Base-by-base conservation (phyloP, 2,113 vertebrate genomes). In the Oostethus manadensis region DNA sequence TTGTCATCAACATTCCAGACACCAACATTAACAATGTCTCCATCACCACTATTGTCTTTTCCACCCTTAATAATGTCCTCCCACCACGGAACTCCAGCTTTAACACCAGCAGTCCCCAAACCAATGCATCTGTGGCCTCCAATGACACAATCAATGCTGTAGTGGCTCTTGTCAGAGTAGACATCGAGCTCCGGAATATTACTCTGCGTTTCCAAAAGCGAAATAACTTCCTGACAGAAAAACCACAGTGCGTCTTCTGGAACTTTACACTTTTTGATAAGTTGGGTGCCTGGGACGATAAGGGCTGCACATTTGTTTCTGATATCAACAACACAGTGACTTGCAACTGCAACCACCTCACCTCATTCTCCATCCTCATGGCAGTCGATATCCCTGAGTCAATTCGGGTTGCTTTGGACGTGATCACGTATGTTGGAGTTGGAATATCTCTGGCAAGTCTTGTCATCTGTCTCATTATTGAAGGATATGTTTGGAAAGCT, bases 351-450 rank as follows among this genome's bases (percentile, higher is more conserved):
- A 71, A 60, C 33, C 88, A 89, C 44, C 82, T 92, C 51, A 93
- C 92, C 4, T 92, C 93, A 1, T 95, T 96, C 78, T 94, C 94
- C 43, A 85, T 95, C 22, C 76, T 97, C 1, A 93, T 95, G 93
- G 88, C 94, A 4, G 63, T 62, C 0, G 13, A 60, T 1, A 1
- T 73, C 49, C 40, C 10, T 0, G 3, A 42, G 18, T 1, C 10
- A 0, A 0, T 1, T 0, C 47, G 45, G 1, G 6, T 58, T 0
- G 1, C 13, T 2, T 76, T 93, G 78, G 85, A 73, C 43, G 55
- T 81, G 21, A 68, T 93, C 46, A 83, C 83, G 2, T 88, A 82
- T 0, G 56, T 89, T 14, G 94, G 94, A 4, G 84, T 95, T 21
- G 87, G 85, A 0, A 55, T 94, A 43, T 96, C 94, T 11, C 51